These are phyloP conservation scores for Holocentrus rufus DNA, from an alignment of 2,797 vertebrate genomes.

Conservation along the genomic window DNA sequence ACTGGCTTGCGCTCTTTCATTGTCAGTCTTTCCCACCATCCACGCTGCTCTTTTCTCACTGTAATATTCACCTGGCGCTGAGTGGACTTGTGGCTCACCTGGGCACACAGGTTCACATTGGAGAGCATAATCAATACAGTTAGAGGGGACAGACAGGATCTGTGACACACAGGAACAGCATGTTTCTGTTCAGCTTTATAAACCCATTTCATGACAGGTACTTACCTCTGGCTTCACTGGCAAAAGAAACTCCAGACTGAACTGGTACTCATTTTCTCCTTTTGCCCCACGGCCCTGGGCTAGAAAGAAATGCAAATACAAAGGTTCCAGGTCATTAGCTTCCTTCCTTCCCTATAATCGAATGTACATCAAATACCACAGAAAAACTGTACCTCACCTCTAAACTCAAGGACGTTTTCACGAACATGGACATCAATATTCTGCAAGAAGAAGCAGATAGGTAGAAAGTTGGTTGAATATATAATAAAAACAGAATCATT, in stretches of 20 bases:
- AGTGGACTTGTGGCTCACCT: slow-evolving; percentile 89
- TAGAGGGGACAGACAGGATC: not conserved
- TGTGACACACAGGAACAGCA: not conserved
- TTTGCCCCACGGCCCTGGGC: slow-evolving; percentile 94
- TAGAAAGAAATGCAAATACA: slow-evolving; percentile 67
- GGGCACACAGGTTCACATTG: slow-evolving; percentile 19
- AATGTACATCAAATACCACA: not conserved
- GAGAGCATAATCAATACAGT: not conserved
- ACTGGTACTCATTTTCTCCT: slow-evolving; percentile 93
- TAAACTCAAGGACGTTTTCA: slow-evolving; percentile 89
- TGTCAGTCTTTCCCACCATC: slow-evolving; percentile 93
- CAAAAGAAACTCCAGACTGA: slow-evolving; percentile 90
- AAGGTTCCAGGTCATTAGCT: not conserved
- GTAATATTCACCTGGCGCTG: slow-evolving; percentile 93
- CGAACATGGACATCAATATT: slow-evolving; percentile 85
- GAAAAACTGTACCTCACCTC: slow-evolving; percentile 78
- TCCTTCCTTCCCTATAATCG: not conserved
- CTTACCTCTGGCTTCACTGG: slow-evolving; percentile 89
- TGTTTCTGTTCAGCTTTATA: not conserved
- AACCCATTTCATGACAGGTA: not conserved
- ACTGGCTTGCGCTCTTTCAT: slow-evolving; percentile 90
- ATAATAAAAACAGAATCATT: not conserved
- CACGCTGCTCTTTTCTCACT: slow-evolving; percentile 85
- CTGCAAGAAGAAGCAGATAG: slow-evolving; percentile 72
- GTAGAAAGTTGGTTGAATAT: not conserved